Conservation (phyloP, 1,140 invertebrate genomes). For the Augochlora pura region DNA sequence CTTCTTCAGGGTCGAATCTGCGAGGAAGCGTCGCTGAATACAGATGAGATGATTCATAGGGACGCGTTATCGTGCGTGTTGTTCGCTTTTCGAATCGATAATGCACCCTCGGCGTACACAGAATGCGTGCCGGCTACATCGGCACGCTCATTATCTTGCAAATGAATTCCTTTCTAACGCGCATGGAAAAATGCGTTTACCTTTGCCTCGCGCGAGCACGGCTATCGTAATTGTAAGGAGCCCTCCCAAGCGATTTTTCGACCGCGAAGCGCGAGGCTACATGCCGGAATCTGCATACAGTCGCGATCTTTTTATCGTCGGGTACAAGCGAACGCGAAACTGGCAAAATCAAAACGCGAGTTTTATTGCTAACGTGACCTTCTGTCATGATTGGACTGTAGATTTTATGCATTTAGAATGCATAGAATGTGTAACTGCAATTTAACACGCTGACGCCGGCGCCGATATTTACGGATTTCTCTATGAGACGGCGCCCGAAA, state of each 20-base stretch:
- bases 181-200: slow-evolving; percentile 36
- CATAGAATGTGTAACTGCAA: too few species aligned
- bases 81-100: slow-evolving; percentile 52
- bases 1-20: slow-evolving; percentile 35
- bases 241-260: slow-evolving; percentile 19
- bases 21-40: slow-evolving; percentile 32
- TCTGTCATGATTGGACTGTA: neutral
- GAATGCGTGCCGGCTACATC: slow-evolving; percentile 42
- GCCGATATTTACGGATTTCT: too few species aligned
- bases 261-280: neutral
- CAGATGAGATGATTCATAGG: slow-evolving; percentile 51
- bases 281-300: slow-evolving; percentile 28
- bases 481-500: too few species aligned
- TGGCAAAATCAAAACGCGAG: slow-evolving; percentile 16
- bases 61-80: slow-evolving; percentile 35
- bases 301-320: neutral
- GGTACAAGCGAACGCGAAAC: neutral
- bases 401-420: too few species aligned
- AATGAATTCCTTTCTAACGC: slow-evolving; percentile 51
- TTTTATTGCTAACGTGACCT: neutral
- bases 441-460: too few species aligned
- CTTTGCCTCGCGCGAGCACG: slow-evolving; percentile 5
- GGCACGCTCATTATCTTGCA: slow-evolving; percentile 50
- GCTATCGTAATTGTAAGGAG: slow-evolving; percentile 35
- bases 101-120: slow-evolving; percentile 28